A percentile compares a stretch with the other conserved stretches of the same genome.
Evolutionary conservation across 2,113 vertebrate genomes (phyloP).

Genomic region (Illadopsis cleaveri): DNA sequence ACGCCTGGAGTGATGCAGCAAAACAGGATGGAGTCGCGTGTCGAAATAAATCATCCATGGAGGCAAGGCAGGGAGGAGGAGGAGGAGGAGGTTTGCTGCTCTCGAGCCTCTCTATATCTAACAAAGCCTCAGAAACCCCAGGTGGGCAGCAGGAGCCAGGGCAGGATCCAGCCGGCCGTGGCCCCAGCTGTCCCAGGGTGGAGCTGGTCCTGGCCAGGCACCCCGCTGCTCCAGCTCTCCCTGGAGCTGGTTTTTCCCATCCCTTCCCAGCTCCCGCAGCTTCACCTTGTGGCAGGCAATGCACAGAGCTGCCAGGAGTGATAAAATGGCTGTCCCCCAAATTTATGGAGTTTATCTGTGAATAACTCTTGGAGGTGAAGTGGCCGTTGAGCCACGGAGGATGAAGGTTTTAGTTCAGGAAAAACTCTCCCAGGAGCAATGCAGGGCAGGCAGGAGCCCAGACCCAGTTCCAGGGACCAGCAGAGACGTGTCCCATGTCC

Average conservation of each 20-base stretch:
- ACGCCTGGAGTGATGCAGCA: slow-evolving; percentile 58
- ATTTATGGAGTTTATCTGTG: slow-evolving; percentile 69
- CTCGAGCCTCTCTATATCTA: background rate
- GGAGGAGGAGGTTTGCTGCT: slow-evolving; percentile 39
- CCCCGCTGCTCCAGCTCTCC: background rate
- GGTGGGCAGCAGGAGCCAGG: fast-evolving
- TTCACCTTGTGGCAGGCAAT: slow-evolving; percentile 42
- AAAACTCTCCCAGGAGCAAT: background rate
- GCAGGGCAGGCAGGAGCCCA: background rate
- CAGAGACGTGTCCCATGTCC: fast-evolving
- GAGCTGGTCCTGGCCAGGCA: fast-evolving
- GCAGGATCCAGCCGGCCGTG: fast-evolving
- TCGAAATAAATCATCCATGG: slow-evolving; percentile 57
- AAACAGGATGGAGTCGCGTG: slow-evolving; percentile 45
- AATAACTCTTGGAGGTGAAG: slow-evolving; percentile 64
- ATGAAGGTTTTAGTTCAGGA: background rate
- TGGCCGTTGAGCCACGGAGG: background rate
- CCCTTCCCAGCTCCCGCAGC: background rate
- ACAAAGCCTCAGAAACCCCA: slow-evolving; percentile 14
- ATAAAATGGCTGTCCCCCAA: slow-evolving; percentile 67
- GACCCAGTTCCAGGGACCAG: background rate
- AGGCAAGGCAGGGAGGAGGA: slow-evolving; percentile 21
- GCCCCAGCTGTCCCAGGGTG: background rate
- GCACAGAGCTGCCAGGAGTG: slow-evolving; percentile 49
- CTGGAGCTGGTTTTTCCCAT: background rate